Evolutionary conservation across 2,113 vertebrate genomes (phyloP), one percentile per base, ranked within the genome.

Genomic region (Chamaea fasciata): DNA sequence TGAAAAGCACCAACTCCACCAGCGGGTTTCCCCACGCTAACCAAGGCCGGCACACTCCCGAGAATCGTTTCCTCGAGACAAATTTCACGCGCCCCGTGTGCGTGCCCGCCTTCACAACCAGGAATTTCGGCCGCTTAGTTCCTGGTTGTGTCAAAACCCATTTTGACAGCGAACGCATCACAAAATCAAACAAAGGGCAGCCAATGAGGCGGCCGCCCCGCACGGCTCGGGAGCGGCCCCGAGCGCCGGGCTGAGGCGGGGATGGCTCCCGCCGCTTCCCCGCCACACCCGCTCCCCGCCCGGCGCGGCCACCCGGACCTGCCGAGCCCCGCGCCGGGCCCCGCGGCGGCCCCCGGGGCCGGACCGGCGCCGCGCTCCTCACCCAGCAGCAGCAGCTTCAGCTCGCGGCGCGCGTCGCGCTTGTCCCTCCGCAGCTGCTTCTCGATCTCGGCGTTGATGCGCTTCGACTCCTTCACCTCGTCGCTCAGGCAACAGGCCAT

Each of bases 401-500:
- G 98, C 96, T 99, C 99, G 91, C 99, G 97, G 65, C 98, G 98
- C 15, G 99, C 98, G 90, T 99, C 99, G 94, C 98, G 98, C 96
- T 99, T 99, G 97, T 99, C 99, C 96, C 99, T 97, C 95, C 98
- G 98, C 89, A 99, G 98, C 95, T 99, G 99, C 97, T 99, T 99
- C 97, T 99, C 99, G 97, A 99, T 99, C 98, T 99, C 99, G 20
- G 98, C 97, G 97, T 99, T 99, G 98, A 99, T 99, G 95, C 99
- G 98, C 96, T 99, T 99, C 94, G 99, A 99, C 97, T 99, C 99
- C 97, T 99, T 99, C 97, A 98, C 98, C 98, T 99, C 99, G 94
- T 99, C 99, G 97, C 98, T 99, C 97, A 99, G 98, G 98, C 99
- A 99, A 98, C 99, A 99, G 98, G 99, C 98, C 99, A 99, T 99